These are phyloP conservation scores for Hyaena hyaena DNA, from an alignment of 2,113 vertebrate genomes.

Conservation along the genomic window DNA sequence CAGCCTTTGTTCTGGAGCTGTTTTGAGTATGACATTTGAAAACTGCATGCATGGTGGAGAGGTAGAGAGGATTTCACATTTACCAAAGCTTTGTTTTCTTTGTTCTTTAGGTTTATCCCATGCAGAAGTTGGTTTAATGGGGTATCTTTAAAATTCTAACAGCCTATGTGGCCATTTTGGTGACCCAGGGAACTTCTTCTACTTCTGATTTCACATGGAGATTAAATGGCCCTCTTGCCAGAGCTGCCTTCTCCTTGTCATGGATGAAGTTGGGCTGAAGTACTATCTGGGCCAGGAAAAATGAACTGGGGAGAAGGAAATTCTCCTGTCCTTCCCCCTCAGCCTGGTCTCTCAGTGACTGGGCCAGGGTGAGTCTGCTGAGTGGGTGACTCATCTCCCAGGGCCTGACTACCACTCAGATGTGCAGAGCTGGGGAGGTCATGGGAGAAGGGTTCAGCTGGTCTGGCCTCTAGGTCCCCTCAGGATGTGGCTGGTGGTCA, in stretches of 20 bases:
- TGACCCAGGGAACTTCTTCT: background rate
- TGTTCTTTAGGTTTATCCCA: constrained; percentile 36
- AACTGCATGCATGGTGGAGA: background rate
- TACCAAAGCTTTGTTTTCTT: constrained; percentile 13
- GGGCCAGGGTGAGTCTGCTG: rapidly evolving
- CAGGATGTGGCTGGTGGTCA: background rate
- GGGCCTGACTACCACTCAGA: background rate
- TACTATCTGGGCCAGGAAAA: background rate
- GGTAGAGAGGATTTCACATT: background rate
- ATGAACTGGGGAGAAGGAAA: background rate
- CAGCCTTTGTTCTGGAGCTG: background rate
- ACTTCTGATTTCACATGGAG: background rate
- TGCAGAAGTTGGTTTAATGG: background rate
- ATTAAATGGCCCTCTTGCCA: background rate
- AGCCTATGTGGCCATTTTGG: background rate
- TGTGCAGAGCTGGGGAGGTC: background rate
- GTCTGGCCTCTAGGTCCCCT: too few species aligned
- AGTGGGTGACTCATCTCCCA: background rate
- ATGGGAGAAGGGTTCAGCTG: background rate
- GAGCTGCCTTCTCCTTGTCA: background rate
- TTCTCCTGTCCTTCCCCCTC: rapidly evolving
- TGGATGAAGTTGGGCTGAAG: background rate
- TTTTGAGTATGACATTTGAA: constrained; percentile 45
- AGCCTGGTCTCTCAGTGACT: background rate
- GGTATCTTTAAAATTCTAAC: constrained; percentile 28